phyloP scores from a whole-genome alignment of 2,888 invertebrate species.

The Erebia ligea region DNA sequence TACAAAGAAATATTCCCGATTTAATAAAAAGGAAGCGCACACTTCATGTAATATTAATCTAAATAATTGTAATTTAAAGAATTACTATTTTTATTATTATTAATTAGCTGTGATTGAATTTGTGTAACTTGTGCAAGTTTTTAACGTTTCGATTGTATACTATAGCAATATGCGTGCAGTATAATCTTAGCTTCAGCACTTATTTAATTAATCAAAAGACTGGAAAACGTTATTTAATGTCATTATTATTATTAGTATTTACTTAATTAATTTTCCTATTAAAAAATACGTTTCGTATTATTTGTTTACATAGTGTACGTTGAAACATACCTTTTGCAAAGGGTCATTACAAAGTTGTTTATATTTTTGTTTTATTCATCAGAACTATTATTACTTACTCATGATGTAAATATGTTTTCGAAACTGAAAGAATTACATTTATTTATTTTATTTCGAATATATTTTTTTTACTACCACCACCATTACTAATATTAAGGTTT shows the following conservation, averaged over 20 bases:
- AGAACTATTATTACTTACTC: slow-evolving; percentile 48
- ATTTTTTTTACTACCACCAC: slow-evolving; percentile 55
- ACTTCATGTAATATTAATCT: slow-evolving; percentile 22
- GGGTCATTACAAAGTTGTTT: slow-evolving; percentile 31
- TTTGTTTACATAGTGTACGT: slow-evolving; percentile 18
- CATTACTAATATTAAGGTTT: slow-evolving; percentile 23
- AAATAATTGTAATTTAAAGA: slow-evolving; percentile 20
- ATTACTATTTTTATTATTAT: slow-evolving; percentile 17
- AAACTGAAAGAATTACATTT: slow-evolving; percentile 72
- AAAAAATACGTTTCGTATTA: slow-evolving; percentile 25
- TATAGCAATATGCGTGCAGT: slow-evolving; percentile 15
- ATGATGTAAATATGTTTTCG: slow-evolving; percentile 75
- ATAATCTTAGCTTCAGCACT: slow-evolving; percentile 24
- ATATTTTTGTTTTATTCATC: slow-evolving; percentile 28
- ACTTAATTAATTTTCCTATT: slow-evolving; percentile 24
- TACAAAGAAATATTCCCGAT: slow-evolving; percentile 13
- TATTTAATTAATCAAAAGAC: slow-evolving; percentile 23
- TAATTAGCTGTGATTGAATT: slow-evolving; percentile 27
- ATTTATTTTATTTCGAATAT: slow-evolving; percentile 75
- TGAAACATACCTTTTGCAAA: slow-evolving; percentile 9
- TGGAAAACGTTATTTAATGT: slow-evolving; percentile 26
- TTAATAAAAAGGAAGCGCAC: slow-evolving; percentile 27
- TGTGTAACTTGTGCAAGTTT: slow-evolving; percentile 17
- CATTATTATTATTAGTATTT: slow-evolving; percentile 22
- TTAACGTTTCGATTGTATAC: slow-evolving; percentile 15